These are phyloP conservation scores for Philaenus spumarius DNA, from an alignment of 1,140 invertebrate genomes.

Conservation along the genomic window DNA sequence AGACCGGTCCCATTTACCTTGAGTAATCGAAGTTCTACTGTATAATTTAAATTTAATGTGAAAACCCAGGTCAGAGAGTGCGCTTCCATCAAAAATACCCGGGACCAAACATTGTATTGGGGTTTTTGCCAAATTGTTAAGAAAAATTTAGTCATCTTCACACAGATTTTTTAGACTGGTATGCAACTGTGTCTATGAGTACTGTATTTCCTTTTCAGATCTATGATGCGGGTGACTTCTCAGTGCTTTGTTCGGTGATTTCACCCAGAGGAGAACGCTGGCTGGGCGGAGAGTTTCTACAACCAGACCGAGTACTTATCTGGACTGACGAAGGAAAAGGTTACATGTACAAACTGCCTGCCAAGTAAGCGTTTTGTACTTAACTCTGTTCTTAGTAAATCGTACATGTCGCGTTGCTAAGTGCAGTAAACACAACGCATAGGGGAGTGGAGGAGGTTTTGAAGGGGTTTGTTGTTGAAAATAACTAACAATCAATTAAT, in stretches of 20 bases:
- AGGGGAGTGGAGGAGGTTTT: no score
- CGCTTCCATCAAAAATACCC: no score
- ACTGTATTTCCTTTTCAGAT: conserved; percentile 51
- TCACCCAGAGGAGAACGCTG: conserved; percentile 80
- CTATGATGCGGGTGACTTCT: conserved; percentile 88
- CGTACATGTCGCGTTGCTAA: not conserved
- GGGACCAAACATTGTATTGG: no score
- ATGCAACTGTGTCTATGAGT: conserved; percentile 14
- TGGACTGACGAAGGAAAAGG: conserved; percentile 93
- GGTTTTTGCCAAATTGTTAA: no score
- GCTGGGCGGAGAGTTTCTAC: conserved; percentile 91
- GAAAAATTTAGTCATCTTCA: no score
- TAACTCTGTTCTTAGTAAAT: not conserved
- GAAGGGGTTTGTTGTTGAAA: not conserved
- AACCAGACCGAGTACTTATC: conserved; percentile 81
- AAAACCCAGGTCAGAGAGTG: no score
- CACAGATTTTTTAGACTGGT: no score
- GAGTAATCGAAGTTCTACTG: no score
- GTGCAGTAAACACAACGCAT: no score
- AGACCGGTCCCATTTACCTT: no score
- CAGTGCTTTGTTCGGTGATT: conserved; percentile 81
- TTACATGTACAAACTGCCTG: conserved; percentile 89
- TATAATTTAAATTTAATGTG: no score
- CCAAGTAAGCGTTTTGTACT: conserved; percentile 65
- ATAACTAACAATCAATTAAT: not conserved